These are phyloP conservation scores for Enteromius argenteus DNA, from an alignment of 2,797 vertebrate genomes.

Conservation along the genomic window DNA sequence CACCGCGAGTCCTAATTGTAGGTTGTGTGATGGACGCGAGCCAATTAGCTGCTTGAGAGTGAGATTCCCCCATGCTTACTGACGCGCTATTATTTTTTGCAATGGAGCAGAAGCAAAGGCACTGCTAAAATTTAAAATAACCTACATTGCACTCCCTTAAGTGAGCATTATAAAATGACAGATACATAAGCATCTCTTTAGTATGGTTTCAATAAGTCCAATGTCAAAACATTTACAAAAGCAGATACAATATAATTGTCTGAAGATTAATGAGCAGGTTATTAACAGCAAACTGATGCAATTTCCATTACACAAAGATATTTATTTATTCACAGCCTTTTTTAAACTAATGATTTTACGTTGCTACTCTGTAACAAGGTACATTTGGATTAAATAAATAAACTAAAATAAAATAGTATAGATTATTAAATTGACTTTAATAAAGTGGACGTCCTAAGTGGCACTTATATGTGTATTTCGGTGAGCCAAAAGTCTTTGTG, in stretches of 20 bases:
- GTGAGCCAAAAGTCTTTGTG: constrained; percentile 53
- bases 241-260: neutral
- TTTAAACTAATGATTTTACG: neutral
- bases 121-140: constrained; percentile 45
- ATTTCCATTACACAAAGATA: neutral
- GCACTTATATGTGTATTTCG: constrained; percentile 29
- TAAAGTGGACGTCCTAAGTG: constrained; percentile 47
- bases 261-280: neutral
- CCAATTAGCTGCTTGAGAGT: constrained; percentile 66
- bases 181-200: constrained; percentile 14
- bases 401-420: neutral
- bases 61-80: constrained; percentile 60
- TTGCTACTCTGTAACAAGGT: neutral
- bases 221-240: constrained; percentile 6
- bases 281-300: constrained; percentile 9
- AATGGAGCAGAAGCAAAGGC: constrained; percentile 61
- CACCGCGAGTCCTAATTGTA: constrained; percentile 64
- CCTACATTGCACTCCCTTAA: constrained; percentile 34
- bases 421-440: constrained; percentile 49
- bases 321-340: neutral
- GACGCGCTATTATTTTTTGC: constrained; percentile 64
- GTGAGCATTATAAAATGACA: constrained; percentile 29
- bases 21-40: constrained; percentile 62
- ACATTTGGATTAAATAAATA: neutral
- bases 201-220: neutral